Evolutionary conservation across 2,113 vertebrate species (phyloP).

Genomic region (Dromiciops gliroides): DNA sequence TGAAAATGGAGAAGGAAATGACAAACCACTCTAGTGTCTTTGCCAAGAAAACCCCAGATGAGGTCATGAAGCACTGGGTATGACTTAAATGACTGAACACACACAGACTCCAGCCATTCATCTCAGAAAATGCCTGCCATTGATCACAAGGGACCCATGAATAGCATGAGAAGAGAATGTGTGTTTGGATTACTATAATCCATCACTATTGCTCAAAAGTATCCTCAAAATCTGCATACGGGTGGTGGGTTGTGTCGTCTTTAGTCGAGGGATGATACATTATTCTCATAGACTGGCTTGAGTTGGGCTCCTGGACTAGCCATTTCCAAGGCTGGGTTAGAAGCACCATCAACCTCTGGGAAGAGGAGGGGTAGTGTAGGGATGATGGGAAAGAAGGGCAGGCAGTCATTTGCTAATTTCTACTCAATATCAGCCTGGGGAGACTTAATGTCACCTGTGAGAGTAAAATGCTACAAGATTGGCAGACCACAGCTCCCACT

Average conservation of each 20-base stretch:
- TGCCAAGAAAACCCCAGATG: not conserved
- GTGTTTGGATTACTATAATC: not conserved
- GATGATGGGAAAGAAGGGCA: not conserved
- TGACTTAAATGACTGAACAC: not conserved
- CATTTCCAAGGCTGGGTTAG: not conserved
- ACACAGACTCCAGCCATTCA: not conserved
- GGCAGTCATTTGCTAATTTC: slow-evolving; percentile 13
- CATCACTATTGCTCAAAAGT: not conserved
- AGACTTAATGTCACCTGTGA: not conserved
- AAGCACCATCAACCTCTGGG: not conserved
- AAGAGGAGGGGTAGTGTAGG: not conserved
- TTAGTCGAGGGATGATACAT: not conserved
- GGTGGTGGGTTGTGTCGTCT: not conserved
- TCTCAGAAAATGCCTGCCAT: not conserved
- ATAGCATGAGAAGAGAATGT: not conserved
- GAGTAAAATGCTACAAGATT: slow-evolving; percentile 32
- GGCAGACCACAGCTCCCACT: slow-evolving; percentile 74
- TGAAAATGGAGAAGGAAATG: not conserved
- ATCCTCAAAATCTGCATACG: not conserved
- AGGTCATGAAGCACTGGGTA: not conserved
- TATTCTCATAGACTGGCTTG: not conserved
- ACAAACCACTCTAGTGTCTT: not conserved
- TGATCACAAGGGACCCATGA: not conserved
- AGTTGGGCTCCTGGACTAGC: not conserved
- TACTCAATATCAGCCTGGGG: slow-evolving; percentile 32